phyloP scores from a whole-genome alignment of 2,888 invertebrate genomes.

The Hypomecis atomaria region DNA sequence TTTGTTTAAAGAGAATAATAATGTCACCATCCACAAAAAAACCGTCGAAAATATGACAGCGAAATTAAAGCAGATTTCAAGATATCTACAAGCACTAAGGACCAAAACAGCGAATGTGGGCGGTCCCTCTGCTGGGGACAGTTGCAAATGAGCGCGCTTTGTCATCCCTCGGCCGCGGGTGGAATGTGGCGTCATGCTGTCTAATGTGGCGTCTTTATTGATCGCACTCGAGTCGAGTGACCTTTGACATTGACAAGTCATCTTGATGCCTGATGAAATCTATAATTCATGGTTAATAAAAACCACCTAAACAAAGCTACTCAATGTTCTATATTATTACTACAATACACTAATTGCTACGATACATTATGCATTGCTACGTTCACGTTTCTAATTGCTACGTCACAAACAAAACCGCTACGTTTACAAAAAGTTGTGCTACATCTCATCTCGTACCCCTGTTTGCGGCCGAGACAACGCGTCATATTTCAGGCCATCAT shows the following conservation, averaged over 20 bases:
- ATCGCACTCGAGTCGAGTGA: constrained; percentile 2
- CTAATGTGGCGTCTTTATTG: constrained; percentile 26
- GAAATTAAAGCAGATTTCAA: not conserved
- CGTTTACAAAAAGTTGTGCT: no score
- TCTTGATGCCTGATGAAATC: not conserved
- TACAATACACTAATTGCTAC: not conserved
- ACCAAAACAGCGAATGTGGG: constrained; percentile 50
- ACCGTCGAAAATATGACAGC: not conserved
- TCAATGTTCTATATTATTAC: no score
- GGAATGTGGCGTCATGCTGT: constrained; percentile 18
- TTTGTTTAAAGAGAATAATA: no score
- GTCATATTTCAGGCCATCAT: no score
- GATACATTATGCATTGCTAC: no score
- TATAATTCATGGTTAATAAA: not conserved
- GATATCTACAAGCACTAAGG: constrained; percentile 1
- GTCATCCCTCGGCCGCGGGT: constrained; percentile 52
- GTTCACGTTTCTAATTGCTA: no score
- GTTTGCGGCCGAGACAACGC: no score
- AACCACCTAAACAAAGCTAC: not conserved
- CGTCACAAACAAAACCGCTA: no score
- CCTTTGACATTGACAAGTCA: not conserved
- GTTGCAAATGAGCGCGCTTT: constrained; percentile 53
- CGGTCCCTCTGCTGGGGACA: constrained; percentile 39
- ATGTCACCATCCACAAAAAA: no score
- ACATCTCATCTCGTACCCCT: no score